These are phyloP conservation scores for Pediacus dermestoides DNA, from an alignment of 2,888 invertebrate genomes.

Conservation along the genomic window DNA sequence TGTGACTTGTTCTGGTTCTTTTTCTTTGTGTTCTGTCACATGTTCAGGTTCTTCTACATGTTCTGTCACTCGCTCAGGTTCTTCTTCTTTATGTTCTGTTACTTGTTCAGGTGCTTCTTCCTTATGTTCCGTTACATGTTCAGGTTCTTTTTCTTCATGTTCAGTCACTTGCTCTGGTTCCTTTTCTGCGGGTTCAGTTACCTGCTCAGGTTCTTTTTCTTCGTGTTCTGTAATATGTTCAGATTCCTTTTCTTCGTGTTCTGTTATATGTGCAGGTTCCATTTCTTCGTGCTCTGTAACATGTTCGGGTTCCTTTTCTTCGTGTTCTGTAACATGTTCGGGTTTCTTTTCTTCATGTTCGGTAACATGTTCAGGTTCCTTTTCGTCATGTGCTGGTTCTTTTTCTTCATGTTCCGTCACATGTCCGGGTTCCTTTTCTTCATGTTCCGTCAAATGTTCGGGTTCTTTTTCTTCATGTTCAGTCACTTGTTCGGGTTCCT, in stretches of 20 bases:
- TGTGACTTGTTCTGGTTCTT: constrained; percentile 6
- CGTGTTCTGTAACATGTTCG: background rate
- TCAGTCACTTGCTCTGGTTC: constrained; percentile 1
- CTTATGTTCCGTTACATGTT: constrained; percentile 3
- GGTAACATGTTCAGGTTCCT: constrained; percentile 13
- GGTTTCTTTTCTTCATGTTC: constrained; percentile 12
- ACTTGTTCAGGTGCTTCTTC: constrained; percentile 12
- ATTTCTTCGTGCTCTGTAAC: background rate
- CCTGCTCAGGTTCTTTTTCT: constrained; percentile 20
- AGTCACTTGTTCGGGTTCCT: no score
- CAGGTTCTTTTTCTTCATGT: constrained; percentile 6
- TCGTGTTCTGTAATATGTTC: constrained; percentile 8
- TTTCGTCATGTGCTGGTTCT: constrained; percentile 9
- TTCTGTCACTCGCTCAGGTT: constrained; percentile 6
- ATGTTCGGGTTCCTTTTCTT: no score
- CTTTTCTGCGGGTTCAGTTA: constrained; percentile 8
- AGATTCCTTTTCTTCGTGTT: background rate
- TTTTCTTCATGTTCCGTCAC: constrained; percentile 5
- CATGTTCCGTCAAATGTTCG: constrained; percentile 6
- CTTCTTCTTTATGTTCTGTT: no score
- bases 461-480: constrained; percentile 12
- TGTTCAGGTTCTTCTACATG: constrained; percentile 10
- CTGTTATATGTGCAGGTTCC: background rate
- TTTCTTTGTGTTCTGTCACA: constrained; percentile 7
- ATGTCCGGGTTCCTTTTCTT: constrained; percentile 10